Conservation (phyloP, 2,113 vertebrate genomes). For the Ellobius talpinus region DNA sequence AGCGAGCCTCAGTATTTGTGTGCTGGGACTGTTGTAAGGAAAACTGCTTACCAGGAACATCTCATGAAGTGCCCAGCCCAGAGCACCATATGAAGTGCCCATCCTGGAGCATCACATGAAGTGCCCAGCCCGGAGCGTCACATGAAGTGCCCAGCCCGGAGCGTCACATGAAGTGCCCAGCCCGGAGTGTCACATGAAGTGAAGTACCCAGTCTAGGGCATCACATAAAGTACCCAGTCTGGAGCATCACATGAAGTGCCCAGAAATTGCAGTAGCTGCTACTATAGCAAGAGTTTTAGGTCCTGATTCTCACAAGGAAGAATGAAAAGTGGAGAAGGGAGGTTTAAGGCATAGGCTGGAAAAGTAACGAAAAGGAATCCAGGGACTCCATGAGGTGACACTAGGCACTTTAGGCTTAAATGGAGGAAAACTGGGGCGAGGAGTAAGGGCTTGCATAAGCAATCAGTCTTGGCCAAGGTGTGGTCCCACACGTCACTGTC, state of each 20-base stretch:
- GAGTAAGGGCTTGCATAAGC: neutral
- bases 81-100: neutral
- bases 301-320: neutral
- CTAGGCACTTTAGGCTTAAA: neutral
- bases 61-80: rapidly evolving
- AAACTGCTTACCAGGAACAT: neutral
- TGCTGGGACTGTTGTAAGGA: neutral
- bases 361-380: neutral
- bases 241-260: rapidly evolving
- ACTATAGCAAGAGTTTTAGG: neutral
- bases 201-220: rapidly evolving
- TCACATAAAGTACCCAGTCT: neutral
- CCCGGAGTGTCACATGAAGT: neutral
- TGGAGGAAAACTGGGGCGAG: neutral
- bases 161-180: rapidly evolving
- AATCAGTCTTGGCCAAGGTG: neutral
- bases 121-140: neutral
- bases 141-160: neutral
- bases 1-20: no score
- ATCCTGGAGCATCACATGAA: no score
- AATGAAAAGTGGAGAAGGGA: neutral
- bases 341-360: neutral
- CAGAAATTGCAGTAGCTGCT: neutral
- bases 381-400: no score
- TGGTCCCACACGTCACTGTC: neutral